A percentile compares a stretch with the other conserved stretches of the same genome.
Evolutionary conservation across 2,797 vertebrate genomes (phyloP).

Genomic region (Acanthiza pusilla): DNA sequence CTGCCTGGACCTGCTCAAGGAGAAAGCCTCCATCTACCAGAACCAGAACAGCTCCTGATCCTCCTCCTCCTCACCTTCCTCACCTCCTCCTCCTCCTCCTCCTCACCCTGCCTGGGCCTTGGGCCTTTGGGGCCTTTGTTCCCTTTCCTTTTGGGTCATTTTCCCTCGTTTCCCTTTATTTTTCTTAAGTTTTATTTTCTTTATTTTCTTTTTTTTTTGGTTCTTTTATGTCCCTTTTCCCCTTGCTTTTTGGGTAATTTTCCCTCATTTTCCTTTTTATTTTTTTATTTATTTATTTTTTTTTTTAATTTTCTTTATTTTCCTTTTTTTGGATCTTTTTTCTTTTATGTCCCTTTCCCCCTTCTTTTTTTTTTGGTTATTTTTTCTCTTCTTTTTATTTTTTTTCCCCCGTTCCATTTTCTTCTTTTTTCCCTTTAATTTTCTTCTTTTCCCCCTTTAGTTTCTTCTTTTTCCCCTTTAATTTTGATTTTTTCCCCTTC

Average conservation of each 20-base stretch:
- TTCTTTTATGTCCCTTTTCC: neutral
- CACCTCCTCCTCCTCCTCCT: too few relatives aligned
- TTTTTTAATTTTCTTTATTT: neutral
- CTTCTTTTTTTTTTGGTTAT: neutral
- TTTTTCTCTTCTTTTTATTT: neutral
- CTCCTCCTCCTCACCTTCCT: neutral
- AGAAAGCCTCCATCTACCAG: slow-evolving; percentile 96
- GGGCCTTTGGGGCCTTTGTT: neutral
- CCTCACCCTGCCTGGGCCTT: neutral
- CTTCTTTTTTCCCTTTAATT: too few relatives aligned
- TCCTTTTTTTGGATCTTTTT: too few relatives aligned
- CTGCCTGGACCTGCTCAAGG: slow-evolving; percentile 93
- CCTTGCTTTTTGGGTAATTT: neutral
- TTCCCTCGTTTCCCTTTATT: too few relatives aligned
- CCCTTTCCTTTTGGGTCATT: too few relatives aligned
- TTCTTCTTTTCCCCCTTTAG: too few relatives aligned
- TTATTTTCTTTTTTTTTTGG: neutral
- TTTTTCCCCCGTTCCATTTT: neutral
- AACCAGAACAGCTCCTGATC: slow-evolving; percentile 82
- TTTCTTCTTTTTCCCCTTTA: too few relatives aligned
- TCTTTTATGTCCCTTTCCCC: too few relatives aligned
- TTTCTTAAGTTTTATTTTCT: too few relatives aligned
- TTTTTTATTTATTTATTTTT: too few relatives aligned
- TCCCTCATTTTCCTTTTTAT: too few relatives aligned
- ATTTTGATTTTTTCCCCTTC: too few relatives aligned